Percentiles rank a stretch among this genome's conserved stretches.
Conservation (phyloP, 2,888 invertebrate species). For the Lepas anatifera region DNA sequence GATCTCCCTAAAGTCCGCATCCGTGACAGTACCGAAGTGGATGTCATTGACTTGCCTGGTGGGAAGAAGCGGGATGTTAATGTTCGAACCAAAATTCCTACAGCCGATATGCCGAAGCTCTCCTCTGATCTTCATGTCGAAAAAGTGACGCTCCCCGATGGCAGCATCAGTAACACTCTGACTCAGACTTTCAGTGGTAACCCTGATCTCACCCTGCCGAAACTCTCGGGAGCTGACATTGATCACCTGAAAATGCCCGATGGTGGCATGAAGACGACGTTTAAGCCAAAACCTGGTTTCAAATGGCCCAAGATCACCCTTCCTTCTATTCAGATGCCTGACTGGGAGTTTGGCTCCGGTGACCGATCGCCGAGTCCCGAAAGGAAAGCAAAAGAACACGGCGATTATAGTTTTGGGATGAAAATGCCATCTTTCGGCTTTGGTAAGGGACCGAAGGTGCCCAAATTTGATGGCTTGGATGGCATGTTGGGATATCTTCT, state of each 20-base stretch:
- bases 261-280: background rate
- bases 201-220: constrained; percentile 15
- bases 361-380: background rate
- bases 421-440: background rate
- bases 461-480: background rate
- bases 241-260: constrained; percentile 13
- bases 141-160: background rate
- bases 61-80: background rate
- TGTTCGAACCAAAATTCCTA: background rate
- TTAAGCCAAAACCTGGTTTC: background rate
- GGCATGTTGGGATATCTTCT: background rate
- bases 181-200: background rate
- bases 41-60: background rate
- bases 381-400: background rate
- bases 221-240: constrained; percentile 14
- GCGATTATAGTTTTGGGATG: background rate
- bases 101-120: background rate
- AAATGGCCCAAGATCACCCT: background rate
- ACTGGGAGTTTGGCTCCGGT: background rate
- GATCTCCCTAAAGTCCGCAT: background rate
- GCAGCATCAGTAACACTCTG: background rate
- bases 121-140: background rate
- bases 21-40: background rate
- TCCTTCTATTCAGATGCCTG: background rate
- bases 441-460: background rate